These are phyloP conservation scores for Gulo gulo DNA, from an alignment of 2,113 vertebrate species.

Conservation along the genomic window DNA sequence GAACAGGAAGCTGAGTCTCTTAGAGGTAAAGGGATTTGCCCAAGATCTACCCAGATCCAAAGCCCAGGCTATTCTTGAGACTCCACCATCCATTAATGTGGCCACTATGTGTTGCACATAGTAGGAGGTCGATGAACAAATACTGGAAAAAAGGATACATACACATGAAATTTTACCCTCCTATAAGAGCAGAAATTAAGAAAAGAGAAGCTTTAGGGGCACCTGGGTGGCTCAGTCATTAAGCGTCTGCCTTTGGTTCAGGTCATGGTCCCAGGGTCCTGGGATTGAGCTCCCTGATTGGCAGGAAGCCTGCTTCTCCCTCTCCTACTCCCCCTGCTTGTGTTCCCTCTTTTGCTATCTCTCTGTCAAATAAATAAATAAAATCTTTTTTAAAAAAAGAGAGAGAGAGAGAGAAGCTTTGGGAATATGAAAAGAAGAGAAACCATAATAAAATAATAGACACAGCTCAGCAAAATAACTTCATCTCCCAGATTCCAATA, in stretches of 20 bases:
- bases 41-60: not conserved
- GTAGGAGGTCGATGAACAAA: not conserved
- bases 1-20: constrained; percentile 18
- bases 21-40: not conserved
- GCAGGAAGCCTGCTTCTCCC: too few species aligned
- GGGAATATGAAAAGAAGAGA: not conserved
- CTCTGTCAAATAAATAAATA: too few species aligned
- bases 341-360: too few species aligned
- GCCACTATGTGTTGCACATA: not conserved
- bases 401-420: not conserved
- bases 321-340: too few species aligned
- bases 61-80: not conserved
- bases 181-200: not conserved
- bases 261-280: too few species aligned
- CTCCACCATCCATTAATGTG: not conserved
- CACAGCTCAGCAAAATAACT: not conserved
- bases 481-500: constrained; percentile 7
- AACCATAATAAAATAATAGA: not conserved
- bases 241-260: too few species aligned
- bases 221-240: too few species aligned
- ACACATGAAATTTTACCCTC: not conserved
- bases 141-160: not conserved
- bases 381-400: too few species aligned
- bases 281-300: too few species aligned
- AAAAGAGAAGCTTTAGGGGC: not conserved